Evolutionary conservation across 1,140 invertebrate species (phyloP).

Genomic region (Cotesia chilonis): DNA sequence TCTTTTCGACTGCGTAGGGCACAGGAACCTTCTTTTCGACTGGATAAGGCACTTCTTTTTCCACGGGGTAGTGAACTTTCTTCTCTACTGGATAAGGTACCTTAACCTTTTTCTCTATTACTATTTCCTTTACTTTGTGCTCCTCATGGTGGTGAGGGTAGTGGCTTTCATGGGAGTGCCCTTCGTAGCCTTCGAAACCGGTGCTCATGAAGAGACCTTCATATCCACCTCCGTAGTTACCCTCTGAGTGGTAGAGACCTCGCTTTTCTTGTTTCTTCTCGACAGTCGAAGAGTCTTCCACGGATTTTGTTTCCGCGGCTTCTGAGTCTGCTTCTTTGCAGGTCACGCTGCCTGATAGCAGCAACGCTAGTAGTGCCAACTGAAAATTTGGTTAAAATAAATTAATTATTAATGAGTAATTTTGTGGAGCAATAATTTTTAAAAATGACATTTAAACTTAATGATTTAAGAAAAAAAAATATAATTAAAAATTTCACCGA

Average conservation of each 20-base stretch:
- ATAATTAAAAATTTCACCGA: no score
- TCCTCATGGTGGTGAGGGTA: slow-evolving; percentile 44
- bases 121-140: slow-evolving; percentile 66
- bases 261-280: slow-evolving; percentile 72
- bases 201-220: slow-evolving; percentile 43
- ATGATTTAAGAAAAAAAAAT: no score
- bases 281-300: slow-evolving; percentile 42
- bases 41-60: slow-evolving; percentile 68
- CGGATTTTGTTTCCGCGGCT: slow-evolving; percentile 60
- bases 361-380: slow-evolving; percentile 53
- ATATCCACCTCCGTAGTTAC: slow-evolving; percentile 49
- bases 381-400: background rate
- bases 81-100: slow-evolving; percentile 75
- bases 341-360: slow-evolving; percentile 59
- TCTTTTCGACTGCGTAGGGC: slow-evolving; percentile 78
- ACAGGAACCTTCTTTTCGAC: slow-evolving; percentile 75
- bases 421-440: background rate
- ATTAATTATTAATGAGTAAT: background rate
- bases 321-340: slow-evolving; percentile 65
- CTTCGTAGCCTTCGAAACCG: slow-evolving; percentile 49
- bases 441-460: background rate
- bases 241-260: slow-evolving; percentile 67
- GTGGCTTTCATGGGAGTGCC: slow-evolving; percentile 23
- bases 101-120: slow-evolving; percentile 72
- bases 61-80: slow-evolving; percentile 67